Conservation (phyloP, 2,888 invertebrate genomes). For the Scelioninae gen. 1 region DNA sequence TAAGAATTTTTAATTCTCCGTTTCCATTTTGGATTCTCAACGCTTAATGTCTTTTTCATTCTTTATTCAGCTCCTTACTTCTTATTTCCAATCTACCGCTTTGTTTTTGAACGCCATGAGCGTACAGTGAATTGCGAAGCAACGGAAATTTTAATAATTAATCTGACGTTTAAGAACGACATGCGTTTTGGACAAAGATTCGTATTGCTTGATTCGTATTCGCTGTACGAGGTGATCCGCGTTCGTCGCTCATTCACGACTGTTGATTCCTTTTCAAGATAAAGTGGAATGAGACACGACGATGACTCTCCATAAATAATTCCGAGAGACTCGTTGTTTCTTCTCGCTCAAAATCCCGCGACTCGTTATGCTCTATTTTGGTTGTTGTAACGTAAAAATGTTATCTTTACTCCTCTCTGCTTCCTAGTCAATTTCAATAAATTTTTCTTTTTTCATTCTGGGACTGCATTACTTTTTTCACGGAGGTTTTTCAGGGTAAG, state of each 20-base stretch:
- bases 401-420: conserved; percentile 64
- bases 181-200: conserved; percentile 20
- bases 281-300: conserved; percentile 57
- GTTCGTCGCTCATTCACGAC: conserved; percentile 32
- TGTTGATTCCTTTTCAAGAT: conserved; percentile 41
- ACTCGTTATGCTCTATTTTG: conserved; percentile 41
- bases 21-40: conserved; percentile 13
- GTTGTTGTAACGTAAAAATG: conserved; percentile 50
- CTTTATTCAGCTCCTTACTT: conserved; percentile 4
- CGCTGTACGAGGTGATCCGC: conserved; percentile 36
- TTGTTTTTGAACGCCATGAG: conserved; percentile 21
- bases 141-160: conserved; percentile 39
- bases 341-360: conserved; percentile 46
- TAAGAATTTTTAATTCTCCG: conserved; percentile 16
- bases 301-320: conserved; percentile 53
- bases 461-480: conserved; percentile 77
- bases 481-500: conserved; percentile 80
- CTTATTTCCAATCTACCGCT: conserved; percentile 13
- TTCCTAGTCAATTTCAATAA: conserved; percentile 69
- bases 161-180: conserved; percentile 17
- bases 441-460: conserved; percentile 74
- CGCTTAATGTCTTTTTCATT: conserved; percentile 11
- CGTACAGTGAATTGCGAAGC: conserved; percentile 48
- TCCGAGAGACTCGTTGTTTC: conserved; percentile 36
- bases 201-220: conserved; percentile 30